These are phyloP conservation scores for Mormyrus lacerda DNA, from an alignment of 2,113 vertebrate genomes.

Conservation along the genomic window DNA sequence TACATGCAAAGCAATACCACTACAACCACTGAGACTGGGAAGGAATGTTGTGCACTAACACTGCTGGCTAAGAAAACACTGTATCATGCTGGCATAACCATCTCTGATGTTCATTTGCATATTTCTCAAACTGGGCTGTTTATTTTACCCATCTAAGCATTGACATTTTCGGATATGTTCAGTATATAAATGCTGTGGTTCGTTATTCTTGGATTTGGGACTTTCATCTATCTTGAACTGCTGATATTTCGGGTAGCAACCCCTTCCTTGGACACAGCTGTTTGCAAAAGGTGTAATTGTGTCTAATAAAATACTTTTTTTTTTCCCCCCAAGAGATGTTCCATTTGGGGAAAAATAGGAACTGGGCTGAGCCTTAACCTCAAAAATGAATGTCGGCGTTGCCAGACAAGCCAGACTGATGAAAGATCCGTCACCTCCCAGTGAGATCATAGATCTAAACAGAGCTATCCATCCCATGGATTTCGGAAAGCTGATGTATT, in stretches of 20 bases:
- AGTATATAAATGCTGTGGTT: not conserved
- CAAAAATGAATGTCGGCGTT: not conserved
- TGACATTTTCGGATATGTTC: not conserved
- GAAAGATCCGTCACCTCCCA: not conserved
- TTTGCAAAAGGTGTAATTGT: not conserved
- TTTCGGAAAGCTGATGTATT: not conserved
- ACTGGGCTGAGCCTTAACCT: not conserved
- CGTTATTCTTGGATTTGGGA: not conserved
- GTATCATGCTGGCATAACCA: not conserved
- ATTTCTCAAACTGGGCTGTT: not conserved
- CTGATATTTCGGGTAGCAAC: not conserved
- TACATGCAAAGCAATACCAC: not conserved
- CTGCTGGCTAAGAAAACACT: not conserved
- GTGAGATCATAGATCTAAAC: constrained; percentile 1
- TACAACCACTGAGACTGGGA: not conserved
- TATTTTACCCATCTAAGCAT: not conserved
- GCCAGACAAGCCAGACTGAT: not conserved
- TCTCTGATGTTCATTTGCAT: not conserved
- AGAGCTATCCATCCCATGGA: not conserved
- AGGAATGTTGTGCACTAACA: not conserved
- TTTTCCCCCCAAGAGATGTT: not conserved
- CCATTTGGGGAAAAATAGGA: not conserved
- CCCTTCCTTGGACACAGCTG: not conserved
- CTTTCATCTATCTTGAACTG: not conserved
- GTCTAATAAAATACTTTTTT: not conserved